These are phyloP conservation scores for Galleria mellonella DNA, from an alignment of 1,140 invertebrate species.

Conservation along the genomic window DNA sequence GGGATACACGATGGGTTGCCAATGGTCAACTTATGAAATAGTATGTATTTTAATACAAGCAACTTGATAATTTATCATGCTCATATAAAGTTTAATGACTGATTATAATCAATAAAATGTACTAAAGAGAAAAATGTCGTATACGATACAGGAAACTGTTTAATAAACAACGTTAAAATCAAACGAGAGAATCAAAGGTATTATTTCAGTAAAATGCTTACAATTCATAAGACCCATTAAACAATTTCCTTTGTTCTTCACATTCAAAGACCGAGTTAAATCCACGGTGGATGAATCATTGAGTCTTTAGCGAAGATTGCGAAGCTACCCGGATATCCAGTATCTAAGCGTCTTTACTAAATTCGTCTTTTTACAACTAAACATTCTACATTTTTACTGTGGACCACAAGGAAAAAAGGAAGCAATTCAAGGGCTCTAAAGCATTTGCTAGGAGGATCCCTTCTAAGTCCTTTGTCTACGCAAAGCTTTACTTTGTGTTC, in stretches of 20 bases:
- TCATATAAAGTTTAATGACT: conserved; percentile 4
- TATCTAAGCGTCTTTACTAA: conserved; percentile 47
- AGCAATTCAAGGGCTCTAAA: conserved; percentile 49
- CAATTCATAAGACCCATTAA: conserved; percentile 13
- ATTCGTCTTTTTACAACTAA: conserved; percentile 46
- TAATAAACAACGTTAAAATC: conserved; percentile 10
- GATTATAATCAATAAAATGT: conserved; percentile 1
- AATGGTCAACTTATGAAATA: conserved; percentile 26
- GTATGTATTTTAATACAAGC: conserved; percentile 30
- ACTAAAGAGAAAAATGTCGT: background rate
- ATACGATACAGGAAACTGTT: conserved; percentile 10
- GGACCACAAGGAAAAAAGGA: conserved; percentile 30
- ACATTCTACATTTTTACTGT: conserved; percentile 44
- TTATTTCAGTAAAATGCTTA: no score
- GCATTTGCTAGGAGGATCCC: conserved; percentile 37
- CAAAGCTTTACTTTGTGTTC: conserved; percentile 54
- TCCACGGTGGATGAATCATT: conserved; percentile 33
- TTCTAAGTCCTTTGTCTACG: conserved; percentile 44
- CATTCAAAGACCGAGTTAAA: conserved; percentile 12
- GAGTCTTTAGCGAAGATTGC: conserved; percentile 41
- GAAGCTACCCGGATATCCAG: conserved; percentile 56
- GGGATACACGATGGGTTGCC: conserved; percentile 30
- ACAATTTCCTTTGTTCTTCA: conserved; percentile 12
- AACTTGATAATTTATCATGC: conserved; percentile 20
- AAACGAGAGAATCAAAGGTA: no score